phyloP scores from a whole-genome alignment of 2,797 vertebrate species.

The Pempheris klunzingeri region DNA sequence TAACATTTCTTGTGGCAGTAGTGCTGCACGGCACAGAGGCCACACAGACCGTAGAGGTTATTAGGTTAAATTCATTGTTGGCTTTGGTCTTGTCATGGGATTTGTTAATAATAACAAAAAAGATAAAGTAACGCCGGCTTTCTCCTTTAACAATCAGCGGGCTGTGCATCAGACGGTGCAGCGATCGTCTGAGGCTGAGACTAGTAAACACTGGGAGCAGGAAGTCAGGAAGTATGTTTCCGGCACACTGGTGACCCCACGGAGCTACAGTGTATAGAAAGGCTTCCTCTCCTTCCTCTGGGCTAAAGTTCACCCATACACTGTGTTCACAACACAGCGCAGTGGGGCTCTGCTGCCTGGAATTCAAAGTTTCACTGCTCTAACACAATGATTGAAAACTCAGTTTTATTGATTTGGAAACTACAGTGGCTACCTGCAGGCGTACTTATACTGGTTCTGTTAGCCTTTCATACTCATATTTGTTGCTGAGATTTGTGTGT shows the following conservation, averaged over 20 bases:
- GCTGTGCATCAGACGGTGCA: constrained; percentile 31
- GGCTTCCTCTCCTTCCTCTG: constrained; percentile 76
- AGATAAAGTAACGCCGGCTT: constrained; percentile 5
- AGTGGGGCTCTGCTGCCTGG: constrained; percentile 58
- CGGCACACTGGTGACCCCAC: constrained; percentile 63
- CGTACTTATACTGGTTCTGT: neutral
- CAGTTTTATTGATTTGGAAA: constrained; percentile 3
- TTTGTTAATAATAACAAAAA: constrained; percentile 38
- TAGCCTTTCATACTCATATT: neutral
- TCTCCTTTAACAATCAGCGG: constrained; percentile 34
- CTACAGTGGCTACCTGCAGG: constrained; percentile 2
- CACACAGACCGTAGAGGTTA: neutral
- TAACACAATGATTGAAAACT: constrained; percentile 10
- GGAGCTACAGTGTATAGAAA: constrained; percentile 64
- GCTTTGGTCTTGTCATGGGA: constrained; percentile 3
- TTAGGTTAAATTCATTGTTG: neutral
- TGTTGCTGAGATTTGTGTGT: neutral
- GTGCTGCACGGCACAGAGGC: neutral
- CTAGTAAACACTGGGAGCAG: constrained; percentile 66
- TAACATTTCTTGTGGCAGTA: neutral
- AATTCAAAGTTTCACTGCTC: constrained; percentile 48
- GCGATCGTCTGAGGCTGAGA: constrained; percentile 58
- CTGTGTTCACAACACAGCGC: constrained; percentile 67
- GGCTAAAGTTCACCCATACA: constrained; percentile 73
- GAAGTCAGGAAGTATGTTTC: constrained; percentile 78